phyloP scores from a whole-genome alignment of 2,113 vertebrate genomes.

The Daphoenositta chrysoptera region DNA sequence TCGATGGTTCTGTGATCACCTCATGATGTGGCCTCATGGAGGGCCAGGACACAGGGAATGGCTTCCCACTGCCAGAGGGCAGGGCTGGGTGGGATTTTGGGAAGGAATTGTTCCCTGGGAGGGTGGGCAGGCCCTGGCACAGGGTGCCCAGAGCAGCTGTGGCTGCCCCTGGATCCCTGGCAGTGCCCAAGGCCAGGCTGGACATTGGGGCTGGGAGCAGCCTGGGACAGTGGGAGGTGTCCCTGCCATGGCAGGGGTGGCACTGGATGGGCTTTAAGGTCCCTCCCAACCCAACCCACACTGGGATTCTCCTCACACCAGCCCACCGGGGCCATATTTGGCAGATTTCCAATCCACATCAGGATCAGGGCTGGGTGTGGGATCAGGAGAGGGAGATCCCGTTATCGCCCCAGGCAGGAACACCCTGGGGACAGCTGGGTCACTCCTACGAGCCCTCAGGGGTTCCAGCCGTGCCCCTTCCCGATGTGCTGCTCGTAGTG shows the following conservation, averaged over 20 bases:
- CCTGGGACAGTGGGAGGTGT: not conserved
- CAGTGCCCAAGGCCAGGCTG: too few species aligned
- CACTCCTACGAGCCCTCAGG: not conserved
- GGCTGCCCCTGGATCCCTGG: too few species aligned
- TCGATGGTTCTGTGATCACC: not conserved
- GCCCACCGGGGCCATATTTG: not conserved
- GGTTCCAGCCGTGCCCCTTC: not conserved
- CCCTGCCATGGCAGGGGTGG: not conserved
- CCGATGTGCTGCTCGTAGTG: not conserved
- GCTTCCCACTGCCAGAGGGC: too few species aligned
- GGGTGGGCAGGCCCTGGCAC: too few species aligned
- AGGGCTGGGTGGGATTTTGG: too few species aligned
- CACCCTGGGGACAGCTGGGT: not conserved
- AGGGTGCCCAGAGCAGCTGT: too few species aligned
- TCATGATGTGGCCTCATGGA: fast-evolving
- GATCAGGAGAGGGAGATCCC: not conserved
- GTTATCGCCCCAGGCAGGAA: not conserved
- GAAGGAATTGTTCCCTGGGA: too few species aligned
- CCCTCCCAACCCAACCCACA: not conserved
- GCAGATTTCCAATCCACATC: not conserved
- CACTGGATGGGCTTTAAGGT: fast-evolving
- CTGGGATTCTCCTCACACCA: not conserved
- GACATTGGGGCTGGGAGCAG: too few species aligned
- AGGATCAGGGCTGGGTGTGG: not conserved
- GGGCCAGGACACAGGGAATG: too few species aligned